Evolutionary conservation across 2,888 invertebrate genomes (phyloP).

Genomic region (Saturnia japonica): DNA sequence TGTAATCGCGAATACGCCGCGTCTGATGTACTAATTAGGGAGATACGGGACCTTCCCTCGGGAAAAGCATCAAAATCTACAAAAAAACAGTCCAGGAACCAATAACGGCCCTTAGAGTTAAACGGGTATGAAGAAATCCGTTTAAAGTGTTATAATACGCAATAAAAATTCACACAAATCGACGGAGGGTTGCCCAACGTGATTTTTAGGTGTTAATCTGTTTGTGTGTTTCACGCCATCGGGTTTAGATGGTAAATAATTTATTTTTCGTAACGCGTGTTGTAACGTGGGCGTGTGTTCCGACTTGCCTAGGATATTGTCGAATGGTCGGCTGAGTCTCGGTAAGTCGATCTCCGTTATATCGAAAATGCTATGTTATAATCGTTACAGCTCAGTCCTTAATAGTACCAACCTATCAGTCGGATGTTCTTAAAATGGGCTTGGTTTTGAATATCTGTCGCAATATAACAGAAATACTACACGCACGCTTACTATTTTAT

Average conservation of each 20-base stretch:
- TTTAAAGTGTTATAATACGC: constrained; percentile 11
- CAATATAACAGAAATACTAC: too few relatives aligned
- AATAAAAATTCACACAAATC: constrained; percentile 14
- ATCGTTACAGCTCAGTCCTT: too few relatives aligned
- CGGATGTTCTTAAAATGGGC: too few relatives aligned
- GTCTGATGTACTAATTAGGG: too few relatives aligned
- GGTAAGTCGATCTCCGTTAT: neutral
- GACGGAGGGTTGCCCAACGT: constrained; percentile 4
- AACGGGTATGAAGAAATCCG: constrained; percentile 5
- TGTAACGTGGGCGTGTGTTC: constrained; percentile 15
- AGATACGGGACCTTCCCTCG: too few relatives aligned
- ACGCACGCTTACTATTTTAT: too few relatives aligned
- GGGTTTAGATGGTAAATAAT: constrained; percentile 12
- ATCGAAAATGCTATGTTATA: neutral
- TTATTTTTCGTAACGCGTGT: constrained; percentile 13
- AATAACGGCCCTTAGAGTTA: neutral
- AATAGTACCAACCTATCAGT: too few relatives aligned
- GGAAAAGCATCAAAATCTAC: neutral
- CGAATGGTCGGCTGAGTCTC: neutral
- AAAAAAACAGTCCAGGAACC: neutral
- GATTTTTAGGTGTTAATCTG: constrained; percentile 12
- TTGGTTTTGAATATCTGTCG: too few relatives aligned
- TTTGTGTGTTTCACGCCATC: constrained; percentile 8
- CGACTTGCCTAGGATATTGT: constrained; percentile 11
- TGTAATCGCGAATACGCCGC: too few relatives aligned